These are phyloP conservation scores for Hippolais icterina DNA, from an alignment of 2,113 vertebrate species.

Conservation along the genomic window DNA sequence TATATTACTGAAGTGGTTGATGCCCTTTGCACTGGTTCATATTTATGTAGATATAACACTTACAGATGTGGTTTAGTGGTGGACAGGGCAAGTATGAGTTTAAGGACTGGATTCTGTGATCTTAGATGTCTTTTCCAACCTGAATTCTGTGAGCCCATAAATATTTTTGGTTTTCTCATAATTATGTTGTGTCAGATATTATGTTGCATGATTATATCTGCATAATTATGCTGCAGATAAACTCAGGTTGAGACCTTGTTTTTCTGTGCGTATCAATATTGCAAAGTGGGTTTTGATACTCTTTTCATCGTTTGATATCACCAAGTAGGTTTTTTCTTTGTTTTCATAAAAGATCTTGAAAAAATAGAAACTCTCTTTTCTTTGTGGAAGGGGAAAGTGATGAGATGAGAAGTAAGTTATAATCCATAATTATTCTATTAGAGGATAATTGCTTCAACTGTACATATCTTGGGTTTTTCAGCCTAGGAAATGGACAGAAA, in stretches of 20 bases:
- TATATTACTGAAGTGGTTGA: neutral
- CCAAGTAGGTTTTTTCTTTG: neutral
- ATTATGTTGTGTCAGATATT: neutral
- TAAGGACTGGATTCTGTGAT: fast-evolving
- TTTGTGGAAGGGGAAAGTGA: neutral
- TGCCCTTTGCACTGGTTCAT: neutral
- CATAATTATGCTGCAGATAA: neutral
- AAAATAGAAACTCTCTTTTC: neutral
- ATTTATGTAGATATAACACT: neutral
- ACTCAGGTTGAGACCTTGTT: neutral
- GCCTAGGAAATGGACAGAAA: neutral
- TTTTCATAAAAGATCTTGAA: neutral
- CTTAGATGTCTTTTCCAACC: neutral
- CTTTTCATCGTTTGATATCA: neutral
- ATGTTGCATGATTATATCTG: neutral
- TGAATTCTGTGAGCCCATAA: neutral
- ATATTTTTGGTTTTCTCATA: neutral
- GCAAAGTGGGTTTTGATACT: neutral
- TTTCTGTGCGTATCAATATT: fast-evolving
- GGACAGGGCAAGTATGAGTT: neutral
- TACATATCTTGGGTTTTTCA: neutral
- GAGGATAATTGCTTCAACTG: neutral
- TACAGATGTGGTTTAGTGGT: neutral
- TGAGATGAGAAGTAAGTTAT: neutral
- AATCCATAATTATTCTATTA: neutral